Evolutionary conservation across 1,140 invertebrate species (phyloP).

Genomic region (Cheumatopsyche charites): DNA sequence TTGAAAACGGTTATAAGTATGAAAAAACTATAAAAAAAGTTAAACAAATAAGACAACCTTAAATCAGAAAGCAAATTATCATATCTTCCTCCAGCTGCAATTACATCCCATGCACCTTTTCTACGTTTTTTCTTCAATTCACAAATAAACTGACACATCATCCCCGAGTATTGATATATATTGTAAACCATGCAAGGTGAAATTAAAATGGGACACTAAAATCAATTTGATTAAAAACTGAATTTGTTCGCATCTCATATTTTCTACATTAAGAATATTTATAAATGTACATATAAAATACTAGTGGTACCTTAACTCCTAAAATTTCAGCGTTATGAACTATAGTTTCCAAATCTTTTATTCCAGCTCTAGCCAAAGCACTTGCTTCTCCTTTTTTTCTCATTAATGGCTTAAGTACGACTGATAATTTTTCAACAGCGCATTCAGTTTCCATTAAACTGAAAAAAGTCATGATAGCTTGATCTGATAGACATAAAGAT

Average conservation of each 20-base stretch:
- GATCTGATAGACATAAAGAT: slow-evolving; percentile 71
- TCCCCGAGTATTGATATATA: slow-evolving; percentile 70
- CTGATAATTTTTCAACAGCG: slow-evolving; percentile 67
- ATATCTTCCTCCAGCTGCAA: slow-evolving; percentile 72
- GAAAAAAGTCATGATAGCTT: slow-evolving; percentile 71
- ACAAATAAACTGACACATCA: slow-evolving; percentile 75
- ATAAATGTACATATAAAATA: background rate
- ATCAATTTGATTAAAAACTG: background rate
- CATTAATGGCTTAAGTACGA: slow-evolving; percentile 66
- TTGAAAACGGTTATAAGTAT: background rate
- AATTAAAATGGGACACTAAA: slow-evolving; percentile 67
- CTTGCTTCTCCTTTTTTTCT: slow-evolving; percentile 69
- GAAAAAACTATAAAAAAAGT: background rate
- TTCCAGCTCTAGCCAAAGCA: slow-evolving; percentile 68
- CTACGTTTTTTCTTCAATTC: slow-evolving; percentile 67
- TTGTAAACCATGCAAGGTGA: slow-evolving; percentile 70
- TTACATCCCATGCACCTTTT: slow-evolving; percentile 61
- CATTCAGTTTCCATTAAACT: slow-evolving; percentile 77
- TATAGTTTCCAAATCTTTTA: slow-evolving; percentile 76
- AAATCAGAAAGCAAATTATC: slow-evolving; percentile 54
- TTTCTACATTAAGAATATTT: background rate
- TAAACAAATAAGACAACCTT: slow-evolving; percentile 40
- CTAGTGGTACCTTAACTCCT: slow-evolving; percentile 70
- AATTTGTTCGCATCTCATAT: background rate
- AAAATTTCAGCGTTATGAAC: slow-evolving; percentile 70